Evolutionary conservation across 2,888 invertebrate genomes (phyloP).

Genomic region (Drosophila infuscata): DNA sequence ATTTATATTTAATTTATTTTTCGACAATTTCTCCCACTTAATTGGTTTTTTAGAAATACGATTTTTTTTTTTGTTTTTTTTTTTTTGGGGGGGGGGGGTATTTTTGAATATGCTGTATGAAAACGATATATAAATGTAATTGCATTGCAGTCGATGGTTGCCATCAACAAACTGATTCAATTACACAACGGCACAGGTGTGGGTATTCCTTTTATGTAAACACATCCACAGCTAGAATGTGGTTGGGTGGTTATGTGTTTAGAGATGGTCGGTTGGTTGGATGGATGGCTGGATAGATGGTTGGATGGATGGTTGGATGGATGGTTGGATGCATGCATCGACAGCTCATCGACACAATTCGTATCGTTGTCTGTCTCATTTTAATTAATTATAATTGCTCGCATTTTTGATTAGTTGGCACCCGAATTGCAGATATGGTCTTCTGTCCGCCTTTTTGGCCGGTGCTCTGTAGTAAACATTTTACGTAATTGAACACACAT

Average conservation of each 20-base stretch:
- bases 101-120: constrained; percentile 1
- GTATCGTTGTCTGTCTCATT: constrained; percentile 50
- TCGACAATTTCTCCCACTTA: constrained; percentile 10
- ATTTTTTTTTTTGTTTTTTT: background rate
- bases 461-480: constrained; percentile 58
- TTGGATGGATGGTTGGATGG: constrained; percentile 7
- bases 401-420: constrained; percentile 79
- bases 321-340: background rate
- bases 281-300: constrained; percentile 6
- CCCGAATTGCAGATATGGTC: constrained; percentile 66
- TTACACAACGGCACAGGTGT: constrained; percentile 15
- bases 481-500: constrained; percentile 77
- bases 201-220: constrained; percentile 18
- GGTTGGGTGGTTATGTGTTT: background rate
- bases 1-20: constrained; percentile 14
- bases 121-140: constrained; percentile 33
- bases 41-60: constrained; percentile 14
- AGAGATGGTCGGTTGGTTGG: constrained; percentile 1
- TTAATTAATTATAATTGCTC: constrained; percentile 78
- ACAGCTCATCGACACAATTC: constrained; percentile 10
- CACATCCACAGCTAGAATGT: background rate
- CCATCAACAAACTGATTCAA: constrained; percentile 36
- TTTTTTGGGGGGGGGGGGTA: background rate
- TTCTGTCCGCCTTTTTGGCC: constrained; percentile 30
- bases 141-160: constrained; percentile 19